phyloP scores from a whole-genome alignment of 2,113 vertebrate species.

The Anseranas semipalmata region DNA sequence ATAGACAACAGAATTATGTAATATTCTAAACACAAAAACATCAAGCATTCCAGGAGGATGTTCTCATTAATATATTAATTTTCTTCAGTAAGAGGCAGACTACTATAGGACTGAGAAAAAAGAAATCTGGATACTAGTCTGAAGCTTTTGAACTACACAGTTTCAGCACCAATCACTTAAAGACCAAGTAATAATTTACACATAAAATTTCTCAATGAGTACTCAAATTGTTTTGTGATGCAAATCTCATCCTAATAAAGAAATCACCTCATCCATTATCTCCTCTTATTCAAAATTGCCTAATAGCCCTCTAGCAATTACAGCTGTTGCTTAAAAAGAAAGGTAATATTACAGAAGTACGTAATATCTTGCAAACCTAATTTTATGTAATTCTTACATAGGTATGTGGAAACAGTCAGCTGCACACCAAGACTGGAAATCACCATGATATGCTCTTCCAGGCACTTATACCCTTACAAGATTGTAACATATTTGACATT shows the following conservation, averaged over 20 bases:
- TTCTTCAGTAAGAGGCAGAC: background rate
- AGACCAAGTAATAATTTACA: background rate
- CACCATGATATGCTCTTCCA: background rate
- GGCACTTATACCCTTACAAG: background rate
- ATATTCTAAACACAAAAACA: background rate
- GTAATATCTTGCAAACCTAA: slow-evolving; percentile 6
- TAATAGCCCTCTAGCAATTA: slow-evolving; percentile 5
- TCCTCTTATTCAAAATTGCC: background rate
- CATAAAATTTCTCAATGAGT: background rate
- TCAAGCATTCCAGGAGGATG: background rate
- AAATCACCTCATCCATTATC: slow-evolving; percentile 8
- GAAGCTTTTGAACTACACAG: slow-evolving; percentile 1
- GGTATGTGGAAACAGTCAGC: background rate
- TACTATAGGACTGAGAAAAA: background rate
- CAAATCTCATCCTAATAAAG: slow-evolving; percentile 2
- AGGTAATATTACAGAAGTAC: background rate
- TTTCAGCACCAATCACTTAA: background rate
- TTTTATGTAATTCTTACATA: background rate
- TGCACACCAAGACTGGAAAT: background rate
- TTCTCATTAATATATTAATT: background rate
- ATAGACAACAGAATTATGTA: background rate
- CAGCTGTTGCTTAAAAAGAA: background rate
- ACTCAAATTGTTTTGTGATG: background rate
- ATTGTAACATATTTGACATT: slow-evolving; percentile 9
- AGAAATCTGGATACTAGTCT: background rate